Evolutionary conservation across 2,113 vertebrate species (phyloP).

Genomic region (Pomatorhinus ruficollis): DNA sequence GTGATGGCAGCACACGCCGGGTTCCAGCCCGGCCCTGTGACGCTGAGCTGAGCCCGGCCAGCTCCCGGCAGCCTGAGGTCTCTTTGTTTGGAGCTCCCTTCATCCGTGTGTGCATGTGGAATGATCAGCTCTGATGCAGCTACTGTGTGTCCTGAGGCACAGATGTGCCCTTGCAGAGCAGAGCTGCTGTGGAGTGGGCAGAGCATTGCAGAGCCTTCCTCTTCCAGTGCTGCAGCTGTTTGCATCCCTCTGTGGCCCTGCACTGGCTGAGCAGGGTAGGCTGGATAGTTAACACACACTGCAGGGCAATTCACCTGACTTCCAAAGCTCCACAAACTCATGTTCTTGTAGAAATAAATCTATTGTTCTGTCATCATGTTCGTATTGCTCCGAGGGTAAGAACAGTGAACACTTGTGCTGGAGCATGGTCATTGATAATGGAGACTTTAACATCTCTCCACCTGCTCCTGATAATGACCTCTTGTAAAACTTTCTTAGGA

Average conservation of each 20-base stretch:
- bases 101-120: neutral
- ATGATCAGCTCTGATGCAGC: neutral
- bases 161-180: fast-evolving
- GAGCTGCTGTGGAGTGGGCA: neutral
- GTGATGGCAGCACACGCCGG: fast-evolving
- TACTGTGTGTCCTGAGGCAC: neutral
- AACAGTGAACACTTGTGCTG: neutral
- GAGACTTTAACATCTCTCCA: neutral
- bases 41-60: neutral
- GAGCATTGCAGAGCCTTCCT: neutral
- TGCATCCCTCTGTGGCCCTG: neutral
- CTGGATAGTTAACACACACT: neutral
- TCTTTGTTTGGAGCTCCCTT: neutral
- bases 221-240: neutral
- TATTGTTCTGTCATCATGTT: neutral
- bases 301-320: neutral
- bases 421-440: no score
- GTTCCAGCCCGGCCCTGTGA: neutral
- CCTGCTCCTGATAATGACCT: neutral
- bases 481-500: neutral
- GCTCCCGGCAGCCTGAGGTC: neutral
- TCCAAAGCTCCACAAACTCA: neutral
- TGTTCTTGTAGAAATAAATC: neutral
- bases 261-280: neutral
- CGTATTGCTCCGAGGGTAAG: neutral